phyloP scores from a whole-genome alignment of 35 echinoderm and acorn worm species.

The Holothuria glaberrima region DNA sequence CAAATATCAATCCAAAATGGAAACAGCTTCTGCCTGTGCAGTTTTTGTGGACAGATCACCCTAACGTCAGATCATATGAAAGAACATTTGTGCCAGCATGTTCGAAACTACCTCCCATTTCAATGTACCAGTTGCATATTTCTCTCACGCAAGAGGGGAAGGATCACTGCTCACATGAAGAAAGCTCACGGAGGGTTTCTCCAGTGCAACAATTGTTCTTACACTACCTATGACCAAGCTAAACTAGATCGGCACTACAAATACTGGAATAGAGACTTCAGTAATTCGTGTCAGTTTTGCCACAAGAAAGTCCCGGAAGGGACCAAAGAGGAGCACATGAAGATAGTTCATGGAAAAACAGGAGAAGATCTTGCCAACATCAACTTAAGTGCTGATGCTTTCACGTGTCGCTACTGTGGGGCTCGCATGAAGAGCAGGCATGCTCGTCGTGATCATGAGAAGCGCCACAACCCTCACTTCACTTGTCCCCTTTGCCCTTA shows the following conservation, averaged over 20 bases:
- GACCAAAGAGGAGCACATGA: constrained; percentile 52
- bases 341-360: constrained; percentile 47
- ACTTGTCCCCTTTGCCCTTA: constrained; percentile 26
- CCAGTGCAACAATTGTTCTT: constrained; percentile 11
- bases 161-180: constrained; percentile 56
- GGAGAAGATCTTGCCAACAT: constrained; percentile 25
- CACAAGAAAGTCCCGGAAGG: constrained; percentile 33
- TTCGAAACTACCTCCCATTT: constrained; percentile 27
- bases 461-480: constrained; percentile 35
- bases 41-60: constrained; percentile 6
- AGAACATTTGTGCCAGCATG: constrained; percentile 23
- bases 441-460: constrained; percentile 46
- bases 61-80: constrained; percentile 19
- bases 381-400: constrained; percentile 37
- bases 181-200: constrained; percentile 27
- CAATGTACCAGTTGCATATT: constrained; percentile 44
- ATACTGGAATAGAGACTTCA: constrained; percentile 54
- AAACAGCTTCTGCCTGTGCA: constrained; percentile 6
- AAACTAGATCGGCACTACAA: constrained; percentile 44
- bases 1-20: constrained; percentile 19
- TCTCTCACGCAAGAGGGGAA: constrained; percentile 3
- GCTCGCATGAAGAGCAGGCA: constrained; percentile 38
- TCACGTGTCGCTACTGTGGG: constrained; percentile 46
- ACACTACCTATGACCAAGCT: constrained; percentile 39
- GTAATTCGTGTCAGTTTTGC: constrained; percentile 48